These are phyloP conservation scores for Peromyscus maniculatus DNA, from an alignment of 2,113 vertebrate genomes.

Conservation along the genomic window DNA sequence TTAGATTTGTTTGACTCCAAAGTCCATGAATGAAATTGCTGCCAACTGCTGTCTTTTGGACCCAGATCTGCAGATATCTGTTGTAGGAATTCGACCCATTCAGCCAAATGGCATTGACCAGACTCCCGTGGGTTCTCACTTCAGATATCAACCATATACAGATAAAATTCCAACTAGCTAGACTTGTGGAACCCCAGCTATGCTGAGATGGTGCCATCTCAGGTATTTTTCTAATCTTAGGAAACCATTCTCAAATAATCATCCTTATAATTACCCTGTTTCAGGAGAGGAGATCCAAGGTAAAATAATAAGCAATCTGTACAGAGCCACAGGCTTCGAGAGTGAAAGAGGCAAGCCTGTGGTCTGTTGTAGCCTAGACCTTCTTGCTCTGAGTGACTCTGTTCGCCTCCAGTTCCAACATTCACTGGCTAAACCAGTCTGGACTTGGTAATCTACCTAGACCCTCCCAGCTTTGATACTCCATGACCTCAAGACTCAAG, in stretches of 20 bases:
- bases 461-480: background rate
- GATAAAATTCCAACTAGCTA: background rate
- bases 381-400: background rate
- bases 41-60: background rate
- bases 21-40: background rate
- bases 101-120: no score
- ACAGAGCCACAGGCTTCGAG: background rate
- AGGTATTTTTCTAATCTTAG: background rate
- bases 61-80: background rate
- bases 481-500: background rate
- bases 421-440: background rate
- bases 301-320: background rate
- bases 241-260: constrained; percentile 13
- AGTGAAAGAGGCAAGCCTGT: background rate
- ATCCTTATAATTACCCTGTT: background rate
- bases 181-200: background rate
- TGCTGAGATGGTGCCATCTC: background rate
- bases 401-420: background rate
- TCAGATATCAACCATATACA: background rate
- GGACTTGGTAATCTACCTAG: background rate
- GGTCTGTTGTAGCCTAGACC: background rate
- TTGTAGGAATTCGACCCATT: no score
- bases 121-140: no score
- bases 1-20: background rate
- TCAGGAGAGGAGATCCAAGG: background rate